Percentiles rank a stretch among this genome's conserved stretches.
Conservation (phyloP, 2,113 vertebrate species). For the Orcinus orca region DNA sequence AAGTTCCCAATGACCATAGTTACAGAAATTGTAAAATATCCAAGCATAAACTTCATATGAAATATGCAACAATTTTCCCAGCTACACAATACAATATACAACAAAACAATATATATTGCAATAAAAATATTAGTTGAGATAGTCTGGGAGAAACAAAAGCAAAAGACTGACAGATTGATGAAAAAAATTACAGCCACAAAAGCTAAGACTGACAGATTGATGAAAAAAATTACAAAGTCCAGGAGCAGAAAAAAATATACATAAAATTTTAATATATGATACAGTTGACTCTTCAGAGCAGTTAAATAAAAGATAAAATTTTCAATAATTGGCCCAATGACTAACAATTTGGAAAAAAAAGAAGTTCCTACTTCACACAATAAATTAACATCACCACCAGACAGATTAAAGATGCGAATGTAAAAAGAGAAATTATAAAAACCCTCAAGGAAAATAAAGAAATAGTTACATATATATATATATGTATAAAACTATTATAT, state of each 20-base stretch:
- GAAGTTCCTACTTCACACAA: background rate
- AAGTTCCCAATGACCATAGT: background rate
- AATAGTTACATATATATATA: background rate
- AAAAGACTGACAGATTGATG: background rate
- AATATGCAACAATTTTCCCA: background rate
- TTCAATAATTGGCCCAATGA: background rate
- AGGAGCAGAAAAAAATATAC: background rate
- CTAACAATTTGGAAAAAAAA: background rate
- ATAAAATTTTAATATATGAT: background rate
- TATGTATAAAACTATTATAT: background rate
- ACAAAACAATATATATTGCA: background rate
- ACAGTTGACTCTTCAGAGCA: background rate
- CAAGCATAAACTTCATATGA: background rate
- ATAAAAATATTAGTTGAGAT: background rate
- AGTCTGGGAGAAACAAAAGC: background rate
- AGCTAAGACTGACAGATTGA: background rate
- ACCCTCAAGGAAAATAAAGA: background rate
- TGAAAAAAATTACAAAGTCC: background rate
- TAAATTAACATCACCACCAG: background rate
- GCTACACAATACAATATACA: background rate
- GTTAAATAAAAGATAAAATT: background rate
- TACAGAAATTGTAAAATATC: conserved; percentile 8
- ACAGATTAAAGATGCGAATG: background rate
- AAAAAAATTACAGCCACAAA: background rate
- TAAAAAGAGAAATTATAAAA: conserved; percentile 32